A percentile compares a stretch with the other conserved stretches of the same genome.
Conservation (phyloP, 2,888 invertebrate genomes). For the Julus scandinavius region DNA sequence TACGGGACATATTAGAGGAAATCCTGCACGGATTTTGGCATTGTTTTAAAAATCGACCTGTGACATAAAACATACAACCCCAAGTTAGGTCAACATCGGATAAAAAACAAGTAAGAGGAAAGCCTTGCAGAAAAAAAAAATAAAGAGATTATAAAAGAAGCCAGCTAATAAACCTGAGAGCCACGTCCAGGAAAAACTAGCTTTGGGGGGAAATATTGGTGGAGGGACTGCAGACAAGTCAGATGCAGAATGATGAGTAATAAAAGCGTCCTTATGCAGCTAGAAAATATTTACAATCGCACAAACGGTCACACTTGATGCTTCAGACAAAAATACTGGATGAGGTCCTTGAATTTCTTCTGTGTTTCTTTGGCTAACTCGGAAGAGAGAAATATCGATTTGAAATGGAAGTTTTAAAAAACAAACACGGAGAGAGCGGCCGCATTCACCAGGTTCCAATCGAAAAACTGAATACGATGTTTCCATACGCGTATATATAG, state of each 20-base stretch:
- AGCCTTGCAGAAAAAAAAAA: neutral
- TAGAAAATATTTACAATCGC: neutral
- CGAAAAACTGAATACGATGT: neutral
- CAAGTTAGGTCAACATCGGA: neutral
- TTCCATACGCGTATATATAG: neutral
- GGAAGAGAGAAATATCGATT: constrained; percentile 37
- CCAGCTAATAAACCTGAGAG: neutral
- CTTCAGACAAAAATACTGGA: neutral
- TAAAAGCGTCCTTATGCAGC: neutral
- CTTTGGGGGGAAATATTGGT: neutral
- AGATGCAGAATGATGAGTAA: neutral
- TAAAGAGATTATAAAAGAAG: neutral
- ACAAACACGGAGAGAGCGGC: neutral
- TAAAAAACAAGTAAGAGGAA: neutral
- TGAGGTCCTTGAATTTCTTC: neutral
- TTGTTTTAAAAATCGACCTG: neutral
- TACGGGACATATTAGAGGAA: neutral
- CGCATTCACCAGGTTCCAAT: neutral
- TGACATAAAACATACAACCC: neutral
- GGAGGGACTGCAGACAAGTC: neutral
- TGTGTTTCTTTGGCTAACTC: constrained; percentile 15
- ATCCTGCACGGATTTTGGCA: neutral
- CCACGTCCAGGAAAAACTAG: neutral
- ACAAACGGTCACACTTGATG: neutral
- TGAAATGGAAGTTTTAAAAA: constrained; percentile 29